Percentiles rank a stretch among this genome's conserved stretches.
These are phyloP conservation scores for Pachycephus smyrnensis DNA, from an alignment of 2,888 invertebrate genomes.

Conservation along the genomic window DNA sequence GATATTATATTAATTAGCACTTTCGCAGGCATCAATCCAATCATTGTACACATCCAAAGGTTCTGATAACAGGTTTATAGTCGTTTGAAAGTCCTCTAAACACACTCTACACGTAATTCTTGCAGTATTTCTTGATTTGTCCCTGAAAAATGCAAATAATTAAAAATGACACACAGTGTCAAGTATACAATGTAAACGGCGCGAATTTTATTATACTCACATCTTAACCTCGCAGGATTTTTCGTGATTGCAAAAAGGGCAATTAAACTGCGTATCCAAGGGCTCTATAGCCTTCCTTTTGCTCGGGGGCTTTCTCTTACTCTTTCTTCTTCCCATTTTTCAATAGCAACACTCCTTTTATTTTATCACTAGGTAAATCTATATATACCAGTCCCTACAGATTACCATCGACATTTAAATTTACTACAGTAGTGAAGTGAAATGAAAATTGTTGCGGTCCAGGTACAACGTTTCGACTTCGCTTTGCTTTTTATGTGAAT, in stretches of 20 bases:
- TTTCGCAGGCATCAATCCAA: constrained; percentile 99
- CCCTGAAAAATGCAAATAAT: constrained; percentile 75
- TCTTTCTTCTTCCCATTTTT: constrained; percentile 95
- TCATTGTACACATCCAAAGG: constrained; percentile 99
- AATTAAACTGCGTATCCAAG: constrained; percentile 95
- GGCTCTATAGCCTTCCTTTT: constrained; percentile 94
- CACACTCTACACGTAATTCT: constrained; percentile 96
- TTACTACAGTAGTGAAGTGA: not conserved
- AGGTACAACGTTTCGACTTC: not conserved
- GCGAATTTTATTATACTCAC: constrained; percentile 72
- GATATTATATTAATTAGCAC: constrained; percentile 77
- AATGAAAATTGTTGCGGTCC: not conserved
- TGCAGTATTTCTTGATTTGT: constrained; percentile 93
- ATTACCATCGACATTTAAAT: not conserved
- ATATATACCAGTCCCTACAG: not conserved
- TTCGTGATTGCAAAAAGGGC: constrained; percentile 99
- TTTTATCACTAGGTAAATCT: not conserved
- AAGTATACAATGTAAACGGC: constrained; percentile 7
- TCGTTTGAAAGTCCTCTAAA: constrained; percentile 95
- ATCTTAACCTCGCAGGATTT: constrained; percentile 99
- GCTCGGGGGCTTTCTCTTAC: constrained; percentile 96
- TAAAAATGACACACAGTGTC: constrained; percentile 12
- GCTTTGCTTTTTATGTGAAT: too few species aligned
- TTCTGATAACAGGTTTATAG: constrained; percentile 95
- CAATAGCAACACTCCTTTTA: not conserved